Percentiles rank a stretch among this genome's conserved stretches.
These are phyloP conservation scores for Biston stratarius DNA, from an alignment of 2,888 invertebrate species.

Conservation along the genomic window DNA sequence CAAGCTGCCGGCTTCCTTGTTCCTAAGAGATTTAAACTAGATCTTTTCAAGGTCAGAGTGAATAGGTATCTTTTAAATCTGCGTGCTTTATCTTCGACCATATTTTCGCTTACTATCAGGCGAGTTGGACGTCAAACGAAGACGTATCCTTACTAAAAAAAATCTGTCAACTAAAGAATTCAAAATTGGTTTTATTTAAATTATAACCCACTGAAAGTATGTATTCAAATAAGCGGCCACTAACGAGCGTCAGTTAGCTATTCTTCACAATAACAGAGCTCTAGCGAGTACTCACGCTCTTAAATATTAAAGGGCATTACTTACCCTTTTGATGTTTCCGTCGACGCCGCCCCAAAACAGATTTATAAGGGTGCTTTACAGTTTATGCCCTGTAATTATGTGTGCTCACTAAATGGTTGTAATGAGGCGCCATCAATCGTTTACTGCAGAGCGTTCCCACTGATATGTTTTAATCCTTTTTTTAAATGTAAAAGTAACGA, in stretches of 20 bases:
- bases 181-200: too few species aligned
- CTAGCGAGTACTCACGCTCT: slow-evolving; percentile 15
- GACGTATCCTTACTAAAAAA: too few species aligned
- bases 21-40: too few species aligned
- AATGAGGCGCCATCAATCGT: slow-evolving; percentile 29
- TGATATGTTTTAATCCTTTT: slow-evolving; percentile 2
- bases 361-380: slow-evolving; percentile 37
- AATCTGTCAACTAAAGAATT: too few species aligned
- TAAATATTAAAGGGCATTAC: slow-evolving; percentile 37
- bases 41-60: too few species aligned
- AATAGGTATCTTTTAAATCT: too few species aligned
- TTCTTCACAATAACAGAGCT: slow-evolving; percentile 23
- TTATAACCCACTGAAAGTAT: background rate
- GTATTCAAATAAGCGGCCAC: background rate
- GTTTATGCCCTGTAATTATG: slow-evolving; percentile 44
- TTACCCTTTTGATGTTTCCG: slow-evolving; percentile 39
- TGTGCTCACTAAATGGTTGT: slow-evolving; percentile 33
- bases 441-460: slow-evolving; percentile 38
- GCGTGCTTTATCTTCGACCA: too few species aligned
- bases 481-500: too few species aligned
- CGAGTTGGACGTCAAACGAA: too few species aligned
- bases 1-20: too few species aligned
- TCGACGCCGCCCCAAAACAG: slow-evolving; percentile 30
- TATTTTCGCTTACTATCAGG: too few species aligned
- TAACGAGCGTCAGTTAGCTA: slow-evolving; percentile 15